phyloP scores from a whole-genome alignment of 2,113 vertebrate species.

The Antechinus flavipes region DNA sequence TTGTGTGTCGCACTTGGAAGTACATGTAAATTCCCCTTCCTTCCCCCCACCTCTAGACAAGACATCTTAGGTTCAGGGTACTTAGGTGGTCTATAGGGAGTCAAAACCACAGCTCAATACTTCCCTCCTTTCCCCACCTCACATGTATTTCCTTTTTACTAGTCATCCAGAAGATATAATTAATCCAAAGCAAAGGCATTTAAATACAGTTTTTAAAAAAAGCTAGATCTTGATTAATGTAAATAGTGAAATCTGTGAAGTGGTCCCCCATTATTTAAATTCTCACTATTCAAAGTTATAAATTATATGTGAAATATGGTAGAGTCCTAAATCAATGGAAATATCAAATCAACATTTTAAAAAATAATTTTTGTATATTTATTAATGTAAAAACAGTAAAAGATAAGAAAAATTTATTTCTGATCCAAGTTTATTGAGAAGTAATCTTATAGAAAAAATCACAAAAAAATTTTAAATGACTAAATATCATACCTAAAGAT shows the following conservation, averaged over 20 bases:
- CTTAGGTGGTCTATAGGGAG: neutral
- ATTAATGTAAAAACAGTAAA: neutral
- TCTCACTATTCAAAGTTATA: neutral
- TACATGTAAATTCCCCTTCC: neutral
- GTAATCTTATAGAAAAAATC: neutral
- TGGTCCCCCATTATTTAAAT: neutral
- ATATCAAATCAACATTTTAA: neutral
- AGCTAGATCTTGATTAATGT: neutral
- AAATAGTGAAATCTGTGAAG: neutral
- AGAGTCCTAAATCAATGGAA: neutral
- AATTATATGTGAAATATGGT: neutral
- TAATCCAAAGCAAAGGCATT: neutral
- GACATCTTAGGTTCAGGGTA: neutral
- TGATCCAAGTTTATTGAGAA: neutral
- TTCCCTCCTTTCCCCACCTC: neutral
- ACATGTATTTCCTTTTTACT: neutral
- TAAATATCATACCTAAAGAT: neutral
- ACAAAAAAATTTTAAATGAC: neutral
- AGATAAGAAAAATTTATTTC: neutral
- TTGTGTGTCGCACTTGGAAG: neutral
- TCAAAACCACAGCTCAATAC: neutral
- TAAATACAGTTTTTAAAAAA: neutral
- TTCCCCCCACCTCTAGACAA: neutral
- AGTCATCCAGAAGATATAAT: neutral
- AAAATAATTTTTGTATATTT: neutral